Base-by-base conservation (phyloP, 2,113 vertebrate genomes). In the Lasiurus borealis region DNA sequence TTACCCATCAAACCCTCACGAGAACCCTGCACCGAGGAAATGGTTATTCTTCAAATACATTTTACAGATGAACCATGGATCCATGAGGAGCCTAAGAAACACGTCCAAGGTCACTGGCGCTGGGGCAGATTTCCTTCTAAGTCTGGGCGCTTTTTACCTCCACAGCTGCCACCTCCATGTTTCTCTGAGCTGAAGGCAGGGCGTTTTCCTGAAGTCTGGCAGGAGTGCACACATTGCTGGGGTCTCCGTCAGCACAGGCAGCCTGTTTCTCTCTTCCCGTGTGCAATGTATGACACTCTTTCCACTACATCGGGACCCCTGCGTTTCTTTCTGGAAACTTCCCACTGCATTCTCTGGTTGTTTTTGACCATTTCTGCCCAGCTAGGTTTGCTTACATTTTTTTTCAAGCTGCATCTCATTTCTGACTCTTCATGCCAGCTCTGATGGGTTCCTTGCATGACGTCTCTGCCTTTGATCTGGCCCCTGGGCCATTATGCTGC, bases 351-450 rank as follows among this genome's bases (percentile, higher is more conserved):
- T 36, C n/a, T 82, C 31, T 23, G 2, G 21, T 57, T 5, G 34
- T 31, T 84, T 77, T 76, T 9, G 8, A 93, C 66, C 25, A 0
- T 71, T 46, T 29, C n/a, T 36, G 68, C 80, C 75, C 87, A 87
- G 15, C 25, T 19, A 84, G 29, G 6, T 29, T 59, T 6, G 2
- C 68, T 62, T 72, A 69, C 44, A 66, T 88, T 75, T 94, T 68
- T 46, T 90, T 40, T 36, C 59, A 95, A 96, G 64, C 46, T 44
- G 50, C 10, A 19, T 76, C 66, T 93, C 31, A 27, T 94, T 92
- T 95, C 40, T 29, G 40, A 73, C n/a, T 75, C 29, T 27, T 48
- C 40, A 34, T 88, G 50, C 25, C 64, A 54, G 52, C 57, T 72
- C 36, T 4, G 2, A 27, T 2, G 62, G 57, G 18, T 86, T 77